Evolutionary conservation across 2,888 invertebrate genomes (phyloP).

Genomic region (Tricholauxania praeusta): DNA sequence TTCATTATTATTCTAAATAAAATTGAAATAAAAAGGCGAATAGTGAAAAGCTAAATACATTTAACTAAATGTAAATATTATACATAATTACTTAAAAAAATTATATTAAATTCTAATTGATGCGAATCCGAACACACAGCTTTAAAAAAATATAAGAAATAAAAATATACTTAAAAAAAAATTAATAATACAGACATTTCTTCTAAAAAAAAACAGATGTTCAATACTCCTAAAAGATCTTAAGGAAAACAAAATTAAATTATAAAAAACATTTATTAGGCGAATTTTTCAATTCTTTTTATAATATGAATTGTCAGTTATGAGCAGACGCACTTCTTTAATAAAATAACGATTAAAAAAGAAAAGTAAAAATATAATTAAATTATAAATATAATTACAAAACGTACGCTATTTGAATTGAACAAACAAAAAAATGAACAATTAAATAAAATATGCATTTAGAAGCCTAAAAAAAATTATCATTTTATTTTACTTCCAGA

Average conservation of each 20-base stretch:
- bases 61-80: slow-evolving; percentile 36
- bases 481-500: background rate
- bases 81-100: slow-evolving; percentile 32
- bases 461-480: slow-evolving; percentile 54
- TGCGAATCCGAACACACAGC: slow-evolving; percentile 52
- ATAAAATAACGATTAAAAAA: slow-evolving; percentile 32
- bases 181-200: background rate
- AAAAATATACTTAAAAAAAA: slow-evolving; percentile 1
- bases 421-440: slow-evolving; percentile 13
- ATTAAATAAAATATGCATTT: slow-evolving; percentile 60
- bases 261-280: slow-evolving; percentile 11
- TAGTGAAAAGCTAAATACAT: slow-evolving; percentile 39
- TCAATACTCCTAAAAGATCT: slow-evolving; percentile 27
- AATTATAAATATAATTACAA: slow-evolving; percentile 31
- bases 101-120: slow-evolving; percentile 54
- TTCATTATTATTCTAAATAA: slow-evolving; percentile 7
- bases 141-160: background rate
- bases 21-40: background rate
- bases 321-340: slow-evolving; percentile 20
- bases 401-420: slow-evolving; percentile 23
- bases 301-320: slow-evolving; percentile 19
- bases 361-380: slow-evolving; percentile 33
- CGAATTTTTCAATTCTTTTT: slow-evolving; percentile 29
- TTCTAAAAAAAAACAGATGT: background rate
- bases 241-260: slow-evolving; percentile 12